Percentiles rank a stretch among this genome's conserved stretches.
Evolutionary conservation across 2,797 vertebrate genomes (phyloP).

Genomic region (Anguilla anguilla): DNA sequence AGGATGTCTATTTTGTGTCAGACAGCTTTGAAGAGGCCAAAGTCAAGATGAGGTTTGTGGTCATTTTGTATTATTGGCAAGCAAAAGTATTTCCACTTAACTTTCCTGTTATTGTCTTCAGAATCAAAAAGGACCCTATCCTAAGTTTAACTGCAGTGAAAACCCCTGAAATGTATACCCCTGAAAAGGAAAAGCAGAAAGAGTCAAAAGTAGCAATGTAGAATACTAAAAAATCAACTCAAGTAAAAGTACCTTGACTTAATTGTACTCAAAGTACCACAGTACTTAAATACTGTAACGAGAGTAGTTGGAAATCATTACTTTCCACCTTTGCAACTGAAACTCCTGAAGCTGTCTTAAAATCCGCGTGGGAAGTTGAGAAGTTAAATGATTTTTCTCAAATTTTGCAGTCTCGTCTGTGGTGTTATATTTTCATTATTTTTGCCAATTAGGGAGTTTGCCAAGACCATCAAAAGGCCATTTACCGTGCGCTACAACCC

Average conservation of each 20-base stretch:
- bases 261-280: too few relatives aligned
- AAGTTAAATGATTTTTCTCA: too few relatives aligned
- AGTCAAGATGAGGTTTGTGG: conserved; percentile 90
- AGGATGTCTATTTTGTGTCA: conserved; percentile 93
- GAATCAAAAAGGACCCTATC: too few relatives aligned
- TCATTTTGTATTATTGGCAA: background rate
- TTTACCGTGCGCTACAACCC: conserved; percentile 95
- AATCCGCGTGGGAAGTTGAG: background rate
- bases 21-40: conserved; percentile 97
- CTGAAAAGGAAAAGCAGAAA: too few relatives aligned
- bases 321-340: background rate
- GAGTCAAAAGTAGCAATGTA: too few relatives aligned
- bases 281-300: too few relatives aligned
- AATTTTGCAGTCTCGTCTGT: background rate
- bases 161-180: too few relatives aligned
- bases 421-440: conserved; percentile 36
- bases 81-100: background rate
- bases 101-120: too few relatives aligned
- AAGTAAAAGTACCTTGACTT: too few relatives aligned
- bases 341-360: background rate
- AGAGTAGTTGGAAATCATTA: background rate
- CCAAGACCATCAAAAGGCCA: conserved; percentile 93
- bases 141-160: too few relatives aligned
- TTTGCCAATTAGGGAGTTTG: conserved; percentile 84
- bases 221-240: too few relatives aligned